Base-by-base conservation (phyloP, 2,797 vertebrate species). In the Menidia menidia region DNA sequence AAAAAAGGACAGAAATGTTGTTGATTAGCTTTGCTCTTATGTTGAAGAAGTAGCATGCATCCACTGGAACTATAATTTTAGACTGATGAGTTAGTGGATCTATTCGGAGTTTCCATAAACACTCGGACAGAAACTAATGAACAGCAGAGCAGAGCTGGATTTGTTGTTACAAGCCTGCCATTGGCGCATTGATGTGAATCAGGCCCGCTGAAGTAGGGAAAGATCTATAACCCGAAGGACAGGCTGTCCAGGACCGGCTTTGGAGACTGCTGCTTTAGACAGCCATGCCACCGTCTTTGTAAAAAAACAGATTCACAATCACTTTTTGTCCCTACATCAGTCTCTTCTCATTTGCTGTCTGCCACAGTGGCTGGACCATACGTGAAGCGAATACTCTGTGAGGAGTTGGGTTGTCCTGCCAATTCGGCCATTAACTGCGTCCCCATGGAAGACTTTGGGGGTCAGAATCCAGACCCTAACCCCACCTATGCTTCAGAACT, bases 371-470 rank as follows among this genome's bases (percentile, higher is more conserved):
- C 96, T 73, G 98, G 98, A 0, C 97, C 96, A 0, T 99, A 98
- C 0, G 95, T 99, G 59, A 98, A 94, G 90, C 95, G 94, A 87
- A 98, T 99, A 82, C 83, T 99, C 64, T 99, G 98, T 35, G 97
- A 98, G 86, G 97, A 99, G 75, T 93, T 99, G 0, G 97, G 97
- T 2, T 96, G 96, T 53, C 96, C 98, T 0, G 96, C 94, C 60
- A 96, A 96, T 72, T 98, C 97, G 2, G 97, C 97, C 11, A 93
- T 98, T 66, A 98, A 98, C 90, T 98, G 97, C 42, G 83, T 94
- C 48, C 97, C 97, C 0, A 81, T 96, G 87, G 97, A 99, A 75
- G 96, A 99, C 83, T 99, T 99, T 1, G 97, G 96, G 16, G 97
- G 96, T 60, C 95, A 94, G 79, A 94, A 94, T 65, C 97, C 97